Evolutionary conservation across 1,140 invertebrate species (phyloP), one percentile per base, ranked within the genome.

Genomic region (Drosophila sproati): DNA sequence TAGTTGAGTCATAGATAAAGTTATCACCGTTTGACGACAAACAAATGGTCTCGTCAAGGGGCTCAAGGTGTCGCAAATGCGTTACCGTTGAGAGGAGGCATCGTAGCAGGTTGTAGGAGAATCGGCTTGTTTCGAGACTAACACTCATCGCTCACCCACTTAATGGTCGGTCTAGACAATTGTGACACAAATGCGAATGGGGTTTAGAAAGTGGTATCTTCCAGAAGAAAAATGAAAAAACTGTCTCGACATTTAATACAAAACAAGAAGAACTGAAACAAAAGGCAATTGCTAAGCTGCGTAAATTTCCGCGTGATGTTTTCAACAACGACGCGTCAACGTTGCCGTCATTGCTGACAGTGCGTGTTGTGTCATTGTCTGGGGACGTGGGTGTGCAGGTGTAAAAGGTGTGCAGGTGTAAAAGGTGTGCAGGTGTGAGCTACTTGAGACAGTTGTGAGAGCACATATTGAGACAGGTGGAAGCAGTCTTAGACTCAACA

Each of bases 391-490:
- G 62, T 52, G 47, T 29, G 62, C 43, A 32, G 41, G 39, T 61
- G 61, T 68, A 54, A 20, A 20, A 20, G 54, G 45, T 32, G 60
- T 31, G 37, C 43, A 39, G 68, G 62, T 76, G 67, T 20, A 20
- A 20, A 20, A 20, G 20, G 45, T 32, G 60, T 31, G 37, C 43
- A 39, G 68, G 62, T 76, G 67, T 55, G 74, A 75, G 77, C 59
- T 79, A 89, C 85, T 88, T 88, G 85, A 88, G 83, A 88, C 85
- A 88, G 82, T 71, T 70, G 79, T 80, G 78, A 88, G 85, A 89
- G 85, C 76, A 68, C 85, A 88, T 85, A 88, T 88, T 88, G 85
- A 88, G 81, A 88, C 85, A 88, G 85, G 85, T 89, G 85, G 85
- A 72, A 88, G 82, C 78, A 75, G 80, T 77, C 77, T 63, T 70